phyloP scores from a whole-genome alignment of 2,888 invertebrate genomes.

The Thyatira batis region DNA sequence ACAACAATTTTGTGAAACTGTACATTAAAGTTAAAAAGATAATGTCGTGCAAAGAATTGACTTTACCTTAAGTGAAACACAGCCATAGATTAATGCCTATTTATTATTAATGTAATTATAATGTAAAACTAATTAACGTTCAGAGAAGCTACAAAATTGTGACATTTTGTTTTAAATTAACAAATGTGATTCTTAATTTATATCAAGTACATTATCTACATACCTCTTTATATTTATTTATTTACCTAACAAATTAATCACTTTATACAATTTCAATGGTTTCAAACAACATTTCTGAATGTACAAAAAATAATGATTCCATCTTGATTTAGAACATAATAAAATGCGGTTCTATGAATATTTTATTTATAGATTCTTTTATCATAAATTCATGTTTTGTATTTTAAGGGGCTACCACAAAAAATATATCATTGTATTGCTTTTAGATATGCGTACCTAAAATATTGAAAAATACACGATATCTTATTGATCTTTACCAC shows the following conservation, averaged over 20 bases:
- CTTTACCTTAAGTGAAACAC: constrained; percentile 80
- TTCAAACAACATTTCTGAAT: constrained; percentile 35
- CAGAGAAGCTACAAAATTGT: constrained; percentile 36
- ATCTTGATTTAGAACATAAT: constrained; percentile 28
- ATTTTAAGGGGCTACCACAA: neutral
- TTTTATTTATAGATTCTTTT: constrained; percentile 26
- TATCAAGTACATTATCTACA: constrained; percentile 11
- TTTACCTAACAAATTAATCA: constrained; percentile 4
- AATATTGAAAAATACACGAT: neutral
- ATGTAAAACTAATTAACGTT: constrained; percentile 47
- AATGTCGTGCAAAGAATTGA: constrained; percentile 80
- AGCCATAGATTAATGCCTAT: constrained; percentile 78
- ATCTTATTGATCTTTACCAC: neutral
- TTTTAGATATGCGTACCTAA: neutral
- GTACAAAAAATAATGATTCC: constrained; percentile 57
- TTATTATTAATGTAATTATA: constrained; percentile 17
- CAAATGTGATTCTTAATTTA: constrained; percentile 20
- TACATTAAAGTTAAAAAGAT: constrained; percentile 71
- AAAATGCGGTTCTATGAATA: constrained; percentile 33
- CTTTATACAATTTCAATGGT: constrained; percentile 28
- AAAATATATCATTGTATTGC: neutral
- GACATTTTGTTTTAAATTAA: constrained; percentile 33
- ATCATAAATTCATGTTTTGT: constrained; percentile 10
- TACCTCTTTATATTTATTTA: constrained; percentile 4
- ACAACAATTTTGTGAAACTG: constrained; percentile 63